Base-by-base conservation (phyloP, 2,113 vertebrate genomes). In the Alexandromys fortis region DNA sequence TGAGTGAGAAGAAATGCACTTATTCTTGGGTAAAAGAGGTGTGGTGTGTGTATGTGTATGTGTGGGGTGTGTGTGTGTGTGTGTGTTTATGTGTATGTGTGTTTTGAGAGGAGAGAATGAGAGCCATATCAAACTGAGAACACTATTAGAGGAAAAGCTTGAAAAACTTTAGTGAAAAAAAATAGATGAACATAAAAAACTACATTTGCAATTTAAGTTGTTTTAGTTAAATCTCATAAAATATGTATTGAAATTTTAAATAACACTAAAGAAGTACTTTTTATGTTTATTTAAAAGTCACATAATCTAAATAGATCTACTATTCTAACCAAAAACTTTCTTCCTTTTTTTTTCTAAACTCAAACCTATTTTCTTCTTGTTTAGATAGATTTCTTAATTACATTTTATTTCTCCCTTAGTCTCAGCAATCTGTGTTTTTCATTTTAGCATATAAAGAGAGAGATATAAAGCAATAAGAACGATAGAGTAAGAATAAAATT, bases 251-350 rank as follows among this genome's bases (percentile, higher is more conserved):
- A 92, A 95, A 73, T 49, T 89, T 83, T 81, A 85, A 90, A 89
- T 93, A 94, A 90, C 22, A 61, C 58, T 63, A 70, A 92, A 93
- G 33, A 75, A 90, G 90, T 33, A 24, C 6, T 42, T 79, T 92
- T 75, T 92, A 58, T 63, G 12, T 49, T 75, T 94, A 68, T 35
- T 82, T 94, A 91, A 90, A 89, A 30, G 21, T 21, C 35, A 78
- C 6, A 55, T 83, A 11, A 55, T 78, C 88, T 83, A 55, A 79
- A 86, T 42, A 77, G n/a, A 82, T 42, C 75, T 22, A 55, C 7
- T 45, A 0, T 72, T 89, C 26, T 72, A 58, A 72, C 16, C 49
- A 86, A 73, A 95, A 82, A 67, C 67, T 61, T 86, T 1, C 8
- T 19, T 73, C 55, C 8, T 19, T 72, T 49, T 94, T 94, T 42